A percentile compares a stretch with the other conserved stretches of the same genome.
Conservation (phyloP, 2,113 vertebrate genomes). For the Eulacestoma nigropectus region DNA sequence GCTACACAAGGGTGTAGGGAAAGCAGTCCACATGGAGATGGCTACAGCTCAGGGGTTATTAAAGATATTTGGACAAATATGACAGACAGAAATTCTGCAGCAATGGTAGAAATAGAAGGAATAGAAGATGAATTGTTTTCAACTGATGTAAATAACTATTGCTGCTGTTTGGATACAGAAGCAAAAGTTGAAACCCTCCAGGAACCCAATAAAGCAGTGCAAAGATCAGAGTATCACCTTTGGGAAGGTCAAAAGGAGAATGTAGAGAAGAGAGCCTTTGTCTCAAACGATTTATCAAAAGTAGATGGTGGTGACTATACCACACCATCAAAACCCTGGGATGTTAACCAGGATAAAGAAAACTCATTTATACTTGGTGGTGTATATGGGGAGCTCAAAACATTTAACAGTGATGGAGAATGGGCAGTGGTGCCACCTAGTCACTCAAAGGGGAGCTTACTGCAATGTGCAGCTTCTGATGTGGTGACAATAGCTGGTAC, state of each 20-base stretch:
- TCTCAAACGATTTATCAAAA: constrained; percentile 81
- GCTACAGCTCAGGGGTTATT: constrained; percentile 96
- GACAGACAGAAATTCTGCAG: constrained; percentile 75
- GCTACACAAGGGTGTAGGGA: constrained; percentile 79
- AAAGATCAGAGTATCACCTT: constrained; percentile 93
- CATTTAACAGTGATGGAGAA: constrained; percentile 85
- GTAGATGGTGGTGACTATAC: constrained; percentile 91
- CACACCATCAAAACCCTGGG: constrained; percentile 94
- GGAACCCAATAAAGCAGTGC: constrained; percentile 88
- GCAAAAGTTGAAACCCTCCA: constrained; percentile 75
- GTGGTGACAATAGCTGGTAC: constrained; percentile 93
- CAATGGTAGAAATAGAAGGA: constrained; percentile 75
- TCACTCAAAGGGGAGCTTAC: constrained; percentile 78
- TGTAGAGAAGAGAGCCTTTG: constrained; percentile 80
- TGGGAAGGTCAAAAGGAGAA: constrained; percentile 90
- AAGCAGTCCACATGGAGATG: constrained; percentile 80
- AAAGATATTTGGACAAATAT: constrained; percentile 97
- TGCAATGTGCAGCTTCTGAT: constrained; percentile 89
- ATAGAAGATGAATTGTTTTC: constrained; percentile 81
- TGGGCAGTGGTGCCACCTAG: constrained; percentile 90
- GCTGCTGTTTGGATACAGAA: constrained; percentile 85
- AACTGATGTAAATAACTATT: constrained; percentile 80
- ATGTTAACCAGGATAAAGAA: constrained; percentile 84
- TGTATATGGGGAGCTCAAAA: constrained; percentile 94
- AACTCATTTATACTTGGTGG: constrained; percentile 93